These are phyloP conservation scores for Diplodus sargus DNA, from an alignment of 2,797 vertebrate genomes.

Conservation along the genomic window DNA sequence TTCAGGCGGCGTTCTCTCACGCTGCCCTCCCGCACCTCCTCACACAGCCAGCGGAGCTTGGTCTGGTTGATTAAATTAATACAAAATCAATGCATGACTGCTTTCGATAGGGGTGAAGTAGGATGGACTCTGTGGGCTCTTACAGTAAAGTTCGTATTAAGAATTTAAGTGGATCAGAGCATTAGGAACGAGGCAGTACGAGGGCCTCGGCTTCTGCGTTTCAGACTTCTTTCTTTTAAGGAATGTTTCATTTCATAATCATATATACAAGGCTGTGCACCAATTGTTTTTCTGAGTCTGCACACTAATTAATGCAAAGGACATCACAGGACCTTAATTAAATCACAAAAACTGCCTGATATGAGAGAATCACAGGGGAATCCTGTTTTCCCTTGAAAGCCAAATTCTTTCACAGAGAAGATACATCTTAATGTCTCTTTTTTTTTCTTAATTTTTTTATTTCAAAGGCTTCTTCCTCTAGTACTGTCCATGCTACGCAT, in stretches of 20 bases:
- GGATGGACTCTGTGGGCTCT: background rate
- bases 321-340: constrained; percentile 17
- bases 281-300: constrained; percentile 5
- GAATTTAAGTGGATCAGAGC: background rate
- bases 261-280: background rate
- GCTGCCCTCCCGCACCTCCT: constrained; percentile 90
- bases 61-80: constrained; percentile 51
- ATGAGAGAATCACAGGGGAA: constrained; percentile 3
- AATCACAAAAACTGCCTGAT: constrained; percentile 2
- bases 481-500: background rate
- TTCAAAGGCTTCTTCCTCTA: background rate
- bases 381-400: constrained; percentile 7
- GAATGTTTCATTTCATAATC: background rate
- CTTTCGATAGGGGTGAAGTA: background rate
- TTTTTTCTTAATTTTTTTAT: background rate
- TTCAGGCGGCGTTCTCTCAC: constrained; percentile 84
- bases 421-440: background rate
- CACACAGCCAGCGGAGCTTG: constrained; percentile 94
- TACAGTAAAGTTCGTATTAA: background rate
- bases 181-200: background rate
- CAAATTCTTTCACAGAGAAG: constrained; percentile 11
- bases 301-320: constrained; percentile 24
- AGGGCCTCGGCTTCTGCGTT: background rate
- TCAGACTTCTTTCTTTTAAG: background rate
- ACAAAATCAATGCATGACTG: constrained; percentile 9